Evolutionary conservation across 2,113 vertebrate species (phyloP).

Genomic region (Etheostoma spectabile): DNA sequence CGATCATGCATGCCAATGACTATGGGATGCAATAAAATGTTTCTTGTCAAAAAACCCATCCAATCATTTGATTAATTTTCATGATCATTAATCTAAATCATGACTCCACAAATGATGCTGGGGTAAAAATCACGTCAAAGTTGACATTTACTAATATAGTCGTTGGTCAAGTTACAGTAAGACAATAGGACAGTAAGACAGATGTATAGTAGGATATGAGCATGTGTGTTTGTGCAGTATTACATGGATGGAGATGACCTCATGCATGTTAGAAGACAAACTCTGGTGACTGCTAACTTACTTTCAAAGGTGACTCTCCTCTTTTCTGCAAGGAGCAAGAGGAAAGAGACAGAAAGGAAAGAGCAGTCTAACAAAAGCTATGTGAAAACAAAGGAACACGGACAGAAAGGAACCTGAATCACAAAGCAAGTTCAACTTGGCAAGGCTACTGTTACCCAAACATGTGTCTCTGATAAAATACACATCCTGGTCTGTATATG

Average conservation of each 20-base stretch:
- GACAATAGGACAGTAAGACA: conserved; percentile 31
- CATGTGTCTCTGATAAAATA: neutral
- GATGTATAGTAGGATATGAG: conserved; percentile 9
- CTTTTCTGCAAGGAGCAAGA: conserved; percentile 86
- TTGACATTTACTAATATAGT: conserved; percentile 12
- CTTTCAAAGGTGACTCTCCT: conserved; percentile 89
- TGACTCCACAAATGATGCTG: conserved; percentile 12
- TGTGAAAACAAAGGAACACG: conserved; percentile 55
- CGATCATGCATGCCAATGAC: conserved; percentile 57
- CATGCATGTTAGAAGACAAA: conserved; percentile 21
- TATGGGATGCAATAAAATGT: conserved; percentile 52
- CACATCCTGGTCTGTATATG: neutral
- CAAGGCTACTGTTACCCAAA: neutral
- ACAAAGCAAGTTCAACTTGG: conserved; percentile 53
- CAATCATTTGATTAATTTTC: conserved; percentile 25
- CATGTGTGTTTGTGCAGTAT: neutral
- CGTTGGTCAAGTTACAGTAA: conserved; percentile 31
- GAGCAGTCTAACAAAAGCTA: conserved; percentile 74
- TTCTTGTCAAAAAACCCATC: conserved; percentile 32
- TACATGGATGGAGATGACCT: conserved; percentile 53
- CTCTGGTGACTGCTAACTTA: conserved; percentile 79
- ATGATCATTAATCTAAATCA: conserved; percentile 29
- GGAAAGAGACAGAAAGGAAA: conserved; percentile 77
- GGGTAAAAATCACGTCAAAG: neutral
- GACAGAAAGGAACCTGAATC: conserved; percentile 54